Base-by-base conservation (phyloP, 2,113 vertebrate genomes). In the Procavia capensis region DNA sequence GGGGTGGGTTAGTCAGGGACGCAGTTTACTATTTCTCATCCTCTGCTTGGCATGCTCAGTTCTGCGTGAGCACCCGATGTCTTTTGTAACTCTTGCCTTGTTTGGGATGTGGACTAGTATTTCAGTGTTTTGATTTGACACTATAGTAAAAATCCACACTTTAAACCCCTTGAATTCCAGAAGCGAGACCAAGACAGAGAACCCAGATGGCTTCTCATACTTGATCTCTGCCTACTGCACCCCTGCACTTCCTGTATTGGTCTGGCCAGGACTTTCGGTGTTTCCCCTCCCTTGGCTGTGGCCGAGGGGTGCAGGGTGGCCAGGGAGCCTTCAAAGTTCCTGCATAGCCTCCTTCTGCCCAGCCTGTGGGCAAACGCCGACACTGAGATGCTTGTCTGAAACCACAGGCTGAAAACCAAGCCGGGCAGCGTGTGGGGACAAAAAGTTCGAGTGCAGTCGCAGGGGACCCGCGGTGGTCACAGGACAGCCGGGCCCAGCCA, bases 71-170 rank as follows among this genome's bases (percentile, higher is more conserved):
- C 16, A 22, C 8, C 22, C 25, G 43, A 22, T 43, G 20, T 31
- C 43, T 29, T 54, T 85, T 47, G 2, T 43, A 88, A 39, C 9
- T 34, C 17, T 29, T 9, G 11, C 50, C 31, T 76, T 13, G 3
- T 19, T 79, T 5, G 36, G 16, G 75, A 31, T 34, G n/a, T 24
- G 50, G 66, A 66, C 43, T 64, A 25, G 64, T 41, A 63, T 39
- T 72, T 70, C 54, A 7, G 19, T 72, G 66, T 87, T 75, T 90
- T 85, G 36, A 75, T 43, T 43, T 47, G 47, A 70, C 88, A 95
- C 78, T 72, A 72, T 29, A 90, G 43, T 85, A 64, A 95, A 87
- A 74, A 36, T 41, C 83, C 94, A 79, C 83, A 41, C 57, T 63
- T 84, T 61, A 17, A 92, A 84, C 91, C 50, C 41, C 47, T 83